Evolutionary conservation across 2,888 invertebrate species (phyloP).

Genomic region (Linyphia triangularis): DNA sequence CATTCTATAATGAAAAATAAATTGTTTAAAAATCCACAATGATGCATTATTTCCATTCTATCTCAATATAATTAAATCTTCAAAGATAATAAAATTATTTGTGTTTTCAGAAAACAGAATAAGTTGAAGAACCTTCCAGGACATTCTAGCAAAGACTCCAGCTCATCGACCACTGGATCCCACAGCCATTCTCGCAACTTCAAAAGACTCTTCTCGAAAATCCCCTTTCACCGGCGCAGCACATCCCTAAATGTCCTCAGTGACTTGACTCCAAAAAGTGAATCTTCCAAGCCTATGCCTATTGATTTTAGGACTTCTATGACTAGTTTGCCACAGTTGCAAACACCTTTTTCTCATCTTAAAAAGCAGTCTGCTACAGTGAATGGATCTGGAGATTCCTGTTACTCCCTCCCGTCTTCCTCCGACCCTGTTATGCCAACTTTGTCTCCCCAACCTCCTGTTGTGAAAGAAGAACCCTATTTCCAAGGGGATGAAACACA

Average conservation of each 20-base stretch:
- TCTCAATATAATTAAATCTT: not conserved
- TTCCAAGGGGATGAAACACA: conserved; percentile 5
- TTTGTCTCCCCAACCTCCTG: conserved; percentile 85
- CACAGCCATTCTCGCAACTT: not conserved
- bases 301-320: conserved; percentile 31
- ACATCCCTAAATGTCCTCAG: not conserved
- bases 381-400: conserved; percentile 86
- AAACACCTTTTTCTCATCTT: conserved; percentile 82
- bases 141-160: not conserved
- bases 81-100: not conserved
- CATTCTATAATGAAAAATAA: no score
- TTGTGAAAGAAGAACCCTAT: conserved; percentile 78
- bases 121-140: conserved; percentile 10
- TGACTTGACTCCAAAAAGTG: conserved; percentile 10
- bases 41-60: no score
- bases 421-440: conserved; percentile 86
- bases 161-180: not conserved
- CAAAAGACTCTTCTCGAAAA: not conserved
- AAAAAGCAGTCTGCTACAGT: conserved; percentile 85
- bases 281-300: conserved; percentile 18
- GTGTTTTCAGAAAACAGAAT: conserved; percentile 14
- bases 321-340: conserved; percentile 80
- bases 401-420: conserved; percentile 86
- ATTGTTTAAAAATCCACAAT: no score
- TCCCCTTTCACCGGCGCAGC: conserved; percentile 55